Conservation (phyloP, 2,113 vertebrate species). For the Motacilla alba region DNA sequence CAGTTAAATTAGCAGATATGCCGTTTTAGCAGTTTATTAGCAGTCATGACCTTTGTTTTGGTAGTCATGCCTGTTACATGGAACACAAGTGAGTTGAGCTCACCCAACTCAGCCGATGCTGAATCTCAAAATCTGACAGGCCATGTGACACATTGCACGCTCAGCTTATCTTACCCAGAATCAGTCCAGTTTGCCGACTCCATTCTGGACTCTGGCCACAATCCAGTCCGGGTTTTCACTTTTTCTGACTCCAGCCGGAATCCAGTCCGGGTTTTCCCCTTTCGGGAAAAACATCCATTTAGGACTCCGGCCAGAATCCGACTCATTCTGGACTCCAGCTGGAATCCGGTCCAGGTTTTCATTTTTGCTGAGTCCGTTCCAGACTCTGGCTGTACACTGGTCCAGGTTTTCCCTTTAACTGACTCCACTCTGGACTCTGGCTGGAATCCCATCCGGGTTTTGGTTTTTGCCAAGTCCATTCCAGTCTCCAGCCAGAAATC, state of each 20-base stretch:
- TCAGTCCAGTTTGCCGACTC: neutral
- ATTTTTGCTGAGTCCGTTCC: too few species aligned
- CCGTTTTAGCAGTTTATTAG: neutral
- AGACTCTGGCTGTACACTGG: too few species aligned
- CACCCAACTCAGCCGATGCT: neutral
- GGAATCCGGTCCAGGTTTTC: too few species aligned
- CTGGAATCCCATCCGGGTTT: neutral
- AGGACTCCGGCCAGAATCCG: too few species aligned
- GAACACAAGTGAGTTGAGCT: neutral
- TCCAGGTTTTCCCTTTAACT: too few species aligned
- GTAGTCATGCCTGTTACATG: neutral
- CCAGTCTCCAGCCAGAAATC: accelerated
- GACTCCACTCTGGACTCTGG: too few species aligned
- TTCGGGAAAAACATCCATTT: too few species aligned
- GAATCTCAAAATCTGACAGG: neutral
- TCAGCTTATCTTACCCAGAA: neutral
- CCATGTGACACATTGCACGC: accelerated
- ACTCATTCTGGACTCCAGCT: too few species aligned
- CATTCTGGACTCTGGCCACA: accelerated
- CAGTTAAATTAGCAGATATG: neutral
- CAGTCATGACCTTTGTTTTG: neutral
- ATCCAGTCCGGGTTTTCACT: neutral
- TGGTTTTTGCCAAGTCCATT: neutral
- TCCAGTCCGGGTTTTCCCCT: neutral
- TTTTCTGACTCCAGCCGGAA: accelerated